These are phyloP conservation scores for Tetranychus cinnabarinus DNA, from an alignment of 1,140 invertebrate species.

Conservation along the genomic window DNA sequence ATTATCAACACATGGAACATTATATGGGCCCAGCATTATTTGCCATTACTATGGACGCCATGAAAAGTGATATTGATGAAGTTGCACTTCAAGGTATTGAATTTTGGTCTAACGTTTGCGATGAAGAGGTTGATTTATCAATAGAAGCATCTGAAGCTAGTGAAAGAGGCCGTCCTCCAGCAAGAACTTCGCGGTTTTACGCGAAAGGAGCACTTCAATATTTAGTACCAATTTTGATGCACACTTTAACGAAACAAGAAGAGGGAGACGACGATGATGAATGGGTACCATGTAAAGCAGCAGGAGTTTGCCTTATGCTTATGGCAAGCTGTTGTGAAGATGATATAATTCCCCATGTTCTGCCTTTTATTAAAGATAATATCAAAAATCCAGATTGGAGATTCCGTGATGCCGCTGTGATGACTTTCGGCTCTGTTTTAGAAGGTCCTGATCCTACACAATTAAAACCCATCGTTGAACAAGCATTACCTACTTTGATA, in stretches of 20 bases:
- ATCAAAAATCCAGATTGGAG: constrained; percentile 86
- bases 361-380: constrained; percentile 91
- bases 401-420: constrained; percentile 83
- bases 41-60: constrained; percentile 92
- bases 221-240: constrained; percentile 75
- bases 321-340: constrained; percentile 91
- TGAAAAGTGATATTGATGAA: constrained; percentile 89
- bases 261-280: constrained; percentile 81
- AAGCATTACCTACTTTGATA: constrained; percentile 85
- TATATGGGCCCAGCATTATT: constrained; percentile 98
- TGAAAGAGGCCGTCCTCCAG: constrained; percentile 71
- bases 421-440: constrained; percentile 91
- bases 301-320: constrained; percentile 96
- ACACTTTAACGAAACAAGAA: constrained; percentile 75
- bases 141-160: constrained; percentile 80
- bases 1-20: constrained; percentile 96
- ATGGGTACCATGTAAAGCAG: constrained; percentile 98
- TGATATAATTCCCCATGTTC: constrained; percentile 74
- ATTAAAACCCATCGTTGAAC: constrained; percentile 75
- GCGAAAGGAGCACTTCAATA: constrained; percentile 86
- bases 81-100: constrained; percentile 96
- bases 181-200: constrained; percentile 63
- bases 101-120: constrained; percentile 99
- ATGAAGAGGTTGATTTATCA: constrained; percentile 90
- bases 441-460: constrained; percentile 70